Conservation (phyloP, 2,888 invertebrate genomes). For the Hirtodrosophila confusa region DNA sequence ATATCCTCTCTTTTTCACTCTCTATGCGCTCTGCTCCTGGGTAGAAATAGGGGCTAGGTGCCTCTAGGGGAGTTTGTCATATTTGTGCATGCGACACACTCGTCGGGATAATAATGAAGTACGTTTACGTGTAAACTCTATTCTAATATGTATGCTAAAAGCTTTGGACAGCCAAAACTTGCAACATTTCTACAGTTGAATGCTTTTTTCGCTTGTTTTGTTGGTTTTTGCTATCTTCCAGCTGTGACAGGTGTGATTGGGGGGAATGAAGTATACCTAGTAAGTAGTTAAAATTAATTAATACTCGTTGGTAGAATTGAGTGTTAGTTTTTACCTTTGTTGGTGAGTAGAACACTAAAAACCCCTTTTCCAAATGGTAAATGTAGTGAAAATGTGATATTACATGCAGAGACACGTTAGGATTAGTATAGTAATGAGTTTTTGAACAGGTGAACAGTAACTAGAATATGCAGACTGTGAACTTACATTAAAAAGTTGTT, state of each 20-base stretch:
- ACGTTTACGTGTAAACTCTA: constrained; percentile 79
- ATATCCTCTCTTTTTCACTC: constrained; percentile 1
- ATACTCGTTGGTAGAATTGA: constrained; percentile 13
- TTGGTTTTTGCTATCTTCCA: background rate
- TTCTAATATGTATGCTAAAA: constrained; percentile 77
- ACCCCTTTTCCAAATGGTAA: background rate
- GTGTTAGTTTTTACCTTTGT: constrained; percentile 12
- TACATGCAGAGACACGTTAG: background rate
- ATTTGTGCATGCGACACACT: constrained; percentile 78
- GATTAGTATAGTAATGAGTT: constrained; percentile 1
- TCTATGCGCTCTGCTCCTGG: background rate
- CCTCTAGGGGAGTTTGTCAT: constrained; percentile 60
- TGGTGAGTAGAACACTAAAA: background rate
- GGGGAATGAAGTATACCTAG: constrained; percentile 1
- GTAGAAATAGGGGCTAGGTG: constrained; percentile 1
- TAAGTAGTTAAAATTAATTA: constrained; percentile 50
- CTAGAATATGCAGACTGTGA: background rate
- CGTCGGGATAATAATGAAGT: constrained; percentile 75
- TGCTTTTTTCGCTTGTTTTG: too few relatives aligned
- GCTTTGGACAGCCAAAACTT: constrained; percentile 32
- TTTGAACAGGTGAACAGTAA: background rate
- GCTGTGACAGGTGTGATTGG: constrained; percentile 3
- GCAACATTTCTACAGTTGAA: constrained; percentile 7
- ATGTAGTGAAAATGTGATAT: constrained; percentile 3
- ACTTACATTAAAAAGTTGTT: too few relatives aligned